Evolutionary conservation across 2,797 vertebrate genomes (phyloP).

Genomic region (Mormyrus hasselquistii): DNA sequence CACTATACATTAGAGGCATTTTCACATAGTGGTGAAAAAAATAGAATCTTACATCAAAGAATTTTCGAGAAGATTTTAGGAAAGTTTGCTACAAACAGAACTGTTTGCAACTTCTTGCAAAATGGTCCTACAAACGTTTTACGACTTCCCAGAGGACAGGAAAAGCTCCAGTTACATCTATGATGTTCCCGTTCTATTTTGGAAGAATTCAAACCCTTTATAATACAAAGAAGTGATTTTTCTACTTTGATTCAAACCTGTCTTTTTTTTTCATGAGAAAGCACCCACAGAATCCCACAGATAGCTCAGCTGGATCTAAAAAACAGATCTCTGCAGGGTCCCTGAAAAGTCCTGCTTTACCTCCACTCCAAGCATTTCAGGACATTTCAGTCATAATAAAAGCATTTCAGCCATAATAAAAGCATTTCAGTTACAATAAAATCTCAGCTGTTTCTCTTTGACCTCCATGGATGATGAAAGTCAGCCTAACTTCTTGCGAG

Average conservation of each 20-base stretch:
- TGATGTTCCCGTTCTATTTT: not conserved
- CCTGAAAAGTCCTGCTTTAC: not conserved
- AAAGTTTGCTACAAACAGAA: not conserved
- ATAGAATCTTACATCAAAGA: not conserved
- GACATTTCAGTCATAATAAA: not conserved
- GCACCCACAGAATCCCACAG: not conserved
- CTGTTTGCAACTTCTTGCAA: not conserved
- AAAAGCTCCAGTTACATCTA: not conserved
- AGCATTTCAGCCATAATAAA: not conserved
- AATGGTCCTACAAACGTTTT: not conserved
- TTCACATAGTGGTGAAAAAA: not conserved
- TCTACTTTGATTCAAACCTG: not conserved
- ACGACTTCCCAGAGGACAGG: not conserved
- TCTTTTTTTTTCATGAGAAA: not conserved
- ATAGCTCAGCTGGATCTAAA: not conserved
- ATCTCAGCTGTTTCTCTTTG: not conserved
- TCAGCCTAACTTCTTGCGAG: not conserved
- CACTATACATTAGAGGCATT: not conserved
- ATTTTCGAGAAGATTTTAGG: not conserved
- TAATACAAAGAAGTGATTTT: not conserved
- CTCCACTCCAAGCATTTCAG: not conserved
- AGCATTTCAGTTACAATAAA: not conserved
- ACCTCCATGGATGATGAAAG: not conserved
- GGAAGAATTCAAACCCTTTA: not conserved
- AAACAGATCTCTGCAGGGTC: not conserved